Conservation (phyloP, 2,888 invertebrate species). For the Carpatolechia fugitivella region DNA sequence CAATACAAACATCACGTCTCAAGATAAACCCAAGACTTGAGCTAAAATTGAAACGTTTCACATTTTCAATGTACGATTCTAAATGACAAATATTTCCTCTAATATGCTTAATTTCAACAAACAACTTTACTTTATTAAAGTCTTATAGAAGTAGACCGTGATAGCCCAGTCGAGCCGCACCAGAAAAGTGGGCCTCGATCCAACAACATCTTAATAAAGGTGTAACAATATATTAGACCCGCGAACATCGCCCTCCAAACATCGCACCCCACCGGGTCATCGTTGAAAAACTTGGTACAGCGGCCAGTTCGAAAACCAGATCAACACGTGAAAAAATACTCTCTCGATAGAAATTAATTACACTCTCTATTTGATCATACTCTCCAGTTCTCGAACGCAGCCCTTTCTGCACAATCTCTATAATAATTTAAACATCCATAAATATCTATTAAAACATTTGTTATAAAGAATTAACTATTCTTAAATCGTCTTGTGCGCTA, state of each 20-base stretch:
- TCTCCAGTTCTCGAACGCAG: conserved; percentile 22
- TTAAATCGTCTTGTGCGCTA: conserved; percentile 69
- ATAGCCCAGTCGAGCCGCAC: conserved; percentile 31
- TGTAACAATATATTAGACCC: conserved; percentile 50
- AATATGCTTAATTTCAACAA: conserved; percentile 62
- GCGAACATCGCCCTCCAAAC: conserved; percentile 20
- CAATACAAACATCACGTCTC: conserved; percentile 15
- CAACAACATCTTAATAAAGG: conserved; percentile 57
- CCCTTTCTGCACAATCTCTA: conserved; percentile 41
- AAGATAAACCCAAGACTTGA: conserved; percentile 13
- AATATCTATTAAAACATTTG: conserved; percentile 58
- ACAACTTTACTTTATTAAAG: conserved; percentile 61
- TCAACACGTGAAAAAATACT: conserved; percentile 6
- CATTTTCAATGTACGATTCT: conserved; percentile 23
- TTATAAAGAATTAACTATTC: conserved; percentile 68
- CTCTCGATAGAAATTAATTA: conserved; percentile 1
- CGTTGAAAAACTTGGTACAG: conserved; percentile 60
- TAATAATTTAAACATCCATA: conserved; percentile 40
- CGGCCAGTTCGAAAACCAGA: neutral
- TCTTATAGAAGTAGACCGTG: conserved; percentile 54
- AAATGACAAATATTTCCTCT: conserved; percentile 38
- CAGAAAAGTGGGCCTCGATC: conserved; percentile 30
- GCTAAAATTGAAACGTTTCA: conserved; percentile 25
- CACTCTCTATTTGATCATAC: neutral
- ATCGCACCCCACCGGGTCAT: conserved; percentile 30